Evolutionary conservation across 2,888 invertebrate species (phyloP).

Genomic region (Acanthosepion pharaonis): DNA sequence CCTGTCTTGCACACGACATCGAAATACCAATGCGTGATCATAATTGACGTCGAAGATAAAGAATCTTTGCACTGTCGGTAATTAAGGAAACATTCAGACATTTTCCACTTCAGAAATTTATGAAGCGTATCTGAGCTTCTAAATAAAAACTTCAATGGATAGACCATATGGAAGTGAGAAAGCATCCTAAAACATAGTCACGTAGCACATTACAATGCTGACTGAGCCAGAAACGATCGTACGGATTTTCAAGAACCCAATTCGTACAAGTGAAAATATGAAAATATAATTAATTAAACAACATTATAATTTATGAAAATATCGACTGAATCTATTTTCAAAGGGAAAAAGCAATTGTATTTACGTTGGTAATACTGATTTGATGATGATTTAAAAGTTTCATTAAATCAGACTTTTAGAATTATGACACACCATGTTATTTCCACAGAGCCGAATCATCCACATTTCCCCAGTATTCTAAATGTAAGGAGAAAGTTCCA

Average conservation of each 20-base stretch:
- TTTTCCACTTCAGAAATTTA: background rate
- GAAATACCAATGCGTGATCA: background rate
- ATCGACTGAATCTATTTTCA: no score
- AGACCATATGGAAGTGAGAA: background rate
- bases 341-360: no score
- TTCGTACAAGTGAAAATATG: no score
- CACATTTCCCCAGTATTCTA: no score
- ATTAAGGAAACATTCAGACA: background rate
- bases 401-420: no score
- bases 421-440: no score
- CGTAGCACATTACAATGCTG: background rate
- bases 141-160: background rate
- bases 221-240: background rate
- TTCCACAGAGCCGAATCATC: no score
- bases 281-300: no score
- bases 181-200: background rate
- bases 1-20: background rate
- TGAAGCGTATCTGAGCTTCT: background rate
- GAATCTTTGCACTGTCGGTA: background rate
- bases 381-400: no score
- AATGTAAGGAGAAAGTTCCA: no score
- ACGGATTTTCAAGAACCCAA: background rate
- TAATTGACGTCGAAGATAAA: background rate
- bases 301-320: no score
- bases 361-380: no score